phyloP scores from a whole-genome alignment of 2,797 vertebrate species.

The Ibycter americanus region DNA sequence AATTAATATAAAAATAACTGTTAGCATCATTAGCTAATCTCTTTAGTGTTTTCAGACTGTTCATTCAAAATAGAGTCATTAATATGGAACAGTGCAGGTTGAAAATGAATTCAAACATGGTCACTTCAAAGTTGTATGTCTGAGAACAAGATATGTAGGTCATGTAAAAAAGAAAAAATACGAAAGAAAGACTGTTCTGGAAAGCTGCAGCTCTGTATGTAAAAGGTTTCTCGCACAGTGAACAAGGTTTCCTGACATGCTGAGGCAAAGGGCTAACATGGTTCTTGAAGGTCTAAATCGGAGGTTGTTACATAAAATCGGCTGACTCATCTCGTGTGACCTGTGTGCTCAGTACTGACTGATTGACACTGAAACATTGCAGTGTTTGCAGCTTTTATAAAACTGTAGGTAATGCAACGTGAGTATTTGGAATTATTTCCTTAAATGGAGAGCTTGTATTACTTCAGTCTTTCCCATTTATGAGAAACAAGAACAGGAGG shows the following conservation, averaged over 20 bases:
- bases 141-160: not conserved
- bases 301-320: constrained; percentile 29
- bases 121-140: not conserved
- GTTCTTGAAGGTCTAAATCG: not conserved
- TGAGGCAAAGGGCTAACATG: not conserved
- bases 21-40: not conserved
- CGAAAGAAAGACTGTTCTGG: not conserved
- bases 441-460: not conserved
- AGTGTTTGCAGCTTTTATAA: constrained; percentile 13
- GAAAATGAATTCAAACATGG: not conserved
- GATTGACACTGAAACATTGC: not conserved
- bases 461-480: not conserved
- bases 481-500: not conserved
- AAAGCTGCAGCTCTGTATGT: not conserved
- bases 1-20: not conserved
- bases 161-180: not conserved
- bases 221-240: not conserved
- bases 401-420: not conserved
- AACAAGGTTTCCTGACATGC: not conserved
- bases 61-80: not conserved
- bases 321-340: not conserved
- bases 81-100: not conserved
- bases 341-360: not conserved
- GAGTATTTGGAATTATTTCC: not conserved
- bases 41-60: not conserved